Percentiles rank a stretch among this genome's conserved stretches.
These are phyloP conservation scores for Microplitis deprimator DNA, from an alignment of 2,888 invertebrate genomes.

Conservation along the genomic window DNA sequence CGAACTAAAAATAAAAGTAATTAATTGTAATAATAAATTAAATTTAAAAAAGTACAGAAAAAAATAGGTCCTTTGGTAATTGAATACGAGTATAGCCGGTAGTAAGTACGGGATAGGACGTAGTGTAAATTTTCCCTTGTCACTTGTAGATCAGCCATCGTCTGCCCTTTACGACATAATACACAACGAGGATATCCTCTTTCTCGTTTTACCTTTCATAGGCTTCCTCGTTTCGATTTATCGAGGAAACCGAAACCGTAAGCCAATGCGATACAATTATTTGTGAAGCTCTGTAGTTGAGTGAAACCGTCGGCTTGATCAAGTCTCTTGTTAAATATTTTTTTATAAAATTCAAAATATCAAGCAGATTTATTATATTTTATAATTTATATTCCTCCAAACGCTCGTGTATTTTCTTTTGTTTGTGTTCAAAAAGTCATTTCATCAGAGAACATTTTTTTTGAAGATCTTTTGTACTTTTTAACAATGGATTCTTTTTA, in stretches of 20 bases:
- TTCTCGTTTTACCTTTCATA: slow-evolving; percentile 63
- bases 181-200: slow-evolving; percentile 62
- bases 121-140: slow-evolving; percentile 3
- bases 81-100: slow-evolving; percentile 38
- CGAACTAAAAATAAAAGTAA: background rate
- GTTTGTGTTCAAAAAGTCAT: too few species aligned
- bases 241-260: slow-evolving; percentile 69
- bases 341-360: background rate
- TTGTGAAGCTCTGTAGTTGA: slow-evolving; percentile 27
- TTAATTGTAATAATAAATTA: background rate
- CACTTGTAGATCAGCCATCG: slow-evolving; percentile 23
- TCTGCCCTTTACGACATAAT: slow-evolving; percentile 43
- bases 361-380: too few species aligned
- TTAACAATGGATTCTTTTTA: too few species aligned
- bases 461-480: too few species aligned
- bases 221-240: slow-evolving; percentile 69
- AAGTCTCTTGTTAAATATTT: slow-evolving; percentile 9
- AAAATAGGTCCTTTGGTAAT: slow-evolving; percentile 42
- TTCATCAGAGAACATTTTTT: too few species aligned
- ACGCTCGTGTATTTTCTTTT: too few species aligned
- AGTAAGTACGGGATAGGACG: background rate
- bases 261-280: slow-evolving; percentile 54
- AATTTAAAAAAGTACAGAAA: background rate
- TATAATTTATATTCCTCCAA: too few species aligned
- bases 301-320: slow-evolving; percentile 15